phyloP scores from a whole-genome alignment of 1,140 invertebrate species.

The Drosophila triauraria region DNA sequence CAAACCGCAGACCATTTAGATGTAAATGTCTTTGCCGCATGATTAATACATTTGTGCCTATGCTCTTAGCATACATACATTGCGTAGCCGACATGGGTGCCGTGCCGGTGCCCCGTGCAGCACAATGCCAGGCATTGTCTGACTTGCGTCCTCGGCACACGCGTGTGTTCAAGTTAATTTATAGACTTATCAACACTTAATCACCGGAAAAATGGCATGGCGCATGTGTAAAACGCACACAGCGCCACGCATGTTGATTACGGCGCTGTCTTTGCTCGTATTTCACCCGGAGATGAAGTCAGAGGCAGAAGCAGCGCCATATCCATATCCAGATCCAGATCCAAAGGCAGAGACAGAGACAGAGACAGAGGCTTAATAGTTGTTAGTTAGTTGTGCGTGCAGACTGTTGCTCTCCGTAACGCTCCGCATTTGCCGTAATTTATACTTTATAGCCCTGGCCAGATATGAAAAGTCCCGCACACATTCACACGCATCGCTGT shows the following conservation, averaged over 20 bases:
- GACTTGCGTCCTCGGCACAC: slow-evolving; percentile 34
- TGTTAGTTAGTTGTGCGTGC: slow-evolving; percentile 82
- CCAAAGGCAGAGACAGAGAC: slow-evolving; percentile 7
- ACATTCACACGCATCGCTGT: slow-evolving; percentile 26
- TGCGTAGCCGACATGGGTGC: slow-evolving; percentile 35
- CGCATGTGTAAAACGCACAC: slow-evolving; percentile 60
- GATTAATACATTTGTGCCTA: slow-evolving; percentile 60
- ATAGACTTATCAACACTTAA: slow-evolving; percentile 84
- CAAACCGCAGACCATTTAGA: slow-evolving; percentile 24
- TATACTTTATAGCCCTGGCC: slow-evolving; percentile 78
- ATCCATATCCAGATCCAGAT: slow-evolving; percentile 23
- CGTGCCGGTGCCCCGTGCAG: slow-evolving; percentile 3
- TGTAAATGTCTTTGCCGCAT: slow-evolving; percentile 60
- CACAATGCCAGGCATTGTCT: slow-evolving; percentile 29
- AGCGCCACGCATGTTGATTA: slow-evolving; percentile 80
- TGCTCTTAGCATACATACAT: slow-evolving; percentile 17
- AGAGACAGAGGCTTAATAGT: slow-evolving; percentile 72
- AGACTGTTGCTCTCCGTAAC: slow-evolving; percentile 45
- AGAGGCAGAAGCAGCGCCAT: slow-evolving; percentile 15
- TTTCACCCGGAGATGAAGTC: slow-evolving; percentile 57
- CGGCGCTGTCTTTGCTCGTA: slow-evolving; percentile 45
- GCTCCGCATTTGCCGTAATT: slow-evolving; percentile 74
- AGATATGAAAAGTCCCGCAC: slow-evolving; percentile 78
- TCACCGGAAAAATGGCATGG: slow-evolving; percentile 80
- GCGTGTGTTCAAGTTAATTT: slow-evolving; percentile 78